Percentiles rank a stretch among this genome's conserved stretches.
These are phyloP conservation scores for Nysson spinosus DNA, from an alignment of 2,888 invertebrate species.

Conservation along the genomic window DNA sequence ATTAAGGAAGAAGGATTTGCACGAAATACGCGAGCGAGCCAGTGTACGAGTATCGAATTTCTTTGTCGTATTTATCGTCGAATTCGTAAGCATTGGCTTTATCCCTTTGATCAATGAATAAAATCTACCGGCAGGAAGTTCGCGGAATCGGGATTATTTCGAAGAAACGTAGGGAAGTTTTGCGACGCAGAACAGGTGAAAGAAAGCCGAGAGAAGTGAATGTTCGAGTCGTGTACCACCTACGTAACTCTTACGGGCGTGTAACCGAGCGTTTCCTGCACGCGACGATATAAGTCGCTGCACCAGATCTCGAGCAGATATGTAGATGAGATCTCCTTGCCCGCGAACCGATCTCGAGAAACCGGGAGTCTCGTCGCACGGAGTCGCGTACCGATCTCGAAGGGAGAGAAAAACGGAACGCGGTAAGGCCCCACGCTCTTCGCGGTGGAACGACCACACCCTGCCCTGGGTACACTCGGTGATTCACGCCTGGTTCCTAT, in stretches of 20 bases:
- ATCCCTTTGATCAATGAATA: constrained; percentile 7
- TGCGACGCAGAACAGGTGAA: constrained; percentile 3
- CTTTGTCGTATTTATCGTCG: constrained; percentile 11
- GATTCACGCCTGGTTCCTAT: constrained; percentile 62
- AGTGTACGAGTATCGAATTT: background rate
- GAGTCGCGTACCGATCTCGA: constrained; percentile 1
- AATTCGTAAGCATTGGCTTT: constrained; percentile 29
- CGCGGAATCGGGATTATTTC: background rate
- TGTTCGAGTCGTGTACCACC: constrained; percentile 7
- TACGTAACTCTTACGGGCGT: constrained; percentile 1
- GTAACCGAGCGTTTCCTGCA: constrained; percentile 6
- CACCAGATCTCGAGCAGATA: constrained; percentile 15
- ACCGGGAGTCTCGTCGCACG: constrained; percentile 2
- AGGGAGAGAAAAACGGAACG: constrained; percentile 32
- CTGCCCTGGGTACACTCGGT: constrained; percentile 38
- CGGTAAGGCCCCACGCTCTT: constrained; percentile 42
- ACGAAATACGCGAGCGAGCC: background rate
- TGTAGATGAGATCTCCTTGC: constrained; percentile 22
- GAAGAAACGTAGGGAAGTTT: constrained; percentile 6
- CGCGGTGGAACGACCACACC: constrained; percentile 52
- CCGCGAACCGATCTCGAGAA: background rate
- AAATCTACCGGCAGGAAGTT: background rate
- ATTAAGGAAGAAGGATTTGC: constrained; percentile 4
- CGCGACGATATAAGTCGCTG: constrained; percentile 2
- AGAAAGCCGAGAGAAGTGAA: constrained; percentile 1